Evolutionary conservation across 2,113 vertebrate genomes (phyloP).

Genomic region (Seriola dumerili): DNA sequence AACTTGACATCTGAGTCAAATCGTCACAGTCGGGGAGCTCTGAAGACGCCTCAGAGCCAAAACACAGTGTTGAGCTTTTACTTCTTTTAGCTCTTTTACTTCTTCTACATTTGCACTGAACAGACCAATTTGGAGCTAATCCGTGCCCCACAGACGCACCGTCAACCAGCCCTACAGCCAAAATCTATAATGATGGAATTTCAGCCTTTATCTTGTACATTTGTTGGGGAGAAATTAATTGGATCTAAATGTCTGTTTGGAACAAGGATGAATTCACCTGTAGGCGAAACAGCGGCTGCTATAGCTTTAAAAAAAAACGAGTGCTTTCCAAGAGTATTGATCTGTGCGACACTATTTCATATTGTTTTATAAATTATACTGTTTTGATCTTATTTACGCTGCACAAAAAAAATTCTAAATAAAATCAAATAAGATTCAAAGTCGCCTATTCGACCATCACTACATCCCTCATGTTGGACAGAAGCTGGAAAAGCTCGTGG

Average conservation of each 20-base stretch:
- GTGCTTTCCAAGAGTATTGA: background rate
- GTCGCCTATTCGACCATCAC: background rate
- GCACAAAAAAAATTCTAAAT: background rate
- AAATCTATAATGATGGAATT: slow-evolving; percentile 22
- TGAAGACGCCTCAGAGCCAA: slow-evolving; percentile 53
- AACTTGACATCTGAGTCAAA: slow-evolving; percentile 71
- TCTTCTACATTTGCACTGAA: slow-evolving; percentile 37
- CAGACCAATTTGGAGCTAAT: slow-evolving; percentile 28
- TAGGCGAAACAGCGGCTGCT: slow-evolving; percentile 2
- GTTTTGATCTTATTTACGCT: background rate
- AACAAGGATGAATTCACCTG: slow-evolving; percentile 8
- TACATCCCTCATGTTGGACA: background rate
- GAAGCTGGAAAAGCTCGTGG: background rate
- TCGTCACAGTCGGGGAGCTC: slow-evolving; percentile 41
- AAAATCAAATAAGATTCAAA: background rate
- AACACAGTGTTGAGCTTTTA: slow-evolving; percentile 24
- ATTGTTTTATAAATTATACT: background rate
- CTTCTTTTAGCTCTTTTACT: slow-evolving; percentile 13
- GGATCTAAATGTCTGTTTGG: slow-evolving; percentile 42
- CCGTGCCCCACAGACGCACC: background rate
- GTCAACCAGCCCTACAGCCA: background rate
- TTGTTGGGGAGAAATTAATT: slow-evolving; percentile 48
- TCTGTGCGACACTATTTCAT: background rate
- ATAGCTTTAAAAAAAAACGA: no score
- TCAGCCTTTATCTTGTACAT: slow-evolving; percentile 23